Evolutionary conservation across 2,113 vertebrate species (phyloP), one percentile per base, ranked within the genome.

Genomic region (Carlito syrichta): DNA sequence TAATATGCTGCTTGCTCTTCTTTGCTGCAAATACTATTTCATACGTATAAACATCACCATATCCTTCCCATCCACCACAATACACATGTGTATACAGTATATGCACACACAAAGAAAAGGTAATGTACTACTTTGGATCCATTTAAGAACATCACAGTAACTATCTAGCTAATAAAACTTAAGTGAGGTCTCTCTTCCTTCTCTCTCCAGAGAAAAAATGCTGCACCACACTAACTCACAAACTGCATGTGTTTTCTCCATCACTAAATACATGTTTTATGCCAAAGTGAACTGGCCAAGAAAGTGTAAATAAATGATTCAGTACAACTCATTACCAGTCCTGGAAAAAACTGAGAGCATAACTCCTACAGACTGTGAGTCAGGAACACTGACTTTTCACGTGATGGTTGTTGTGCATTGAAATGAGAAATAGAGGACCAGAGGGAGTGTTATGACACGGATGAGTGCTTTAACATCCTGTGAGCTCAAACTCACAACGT

Each of bases 251-350:
- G 88, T 84, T 96, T 96, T 74, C 84, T 81, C 38, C 52, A 86
- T 90, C 71, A 71, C 17, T 90, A 96, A 97, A 94, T 90, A 62
- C 16, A 85, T 52, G 23, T 54, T 77, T 48, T 81, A 79, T 82
- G 38, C 94, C 50, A 96, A 96, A 97, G 91, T 63, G 68, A 81
- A 85, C 40, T 93, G 69, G 23, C 52, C 25, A n/a, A 94, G 86
- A 69, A 82, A 93, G 40, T 52, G 3, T 91, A 97, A 95, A 94
- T 92, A 94, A 91, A 86, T 85, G 63, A 95, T 71, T 95, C 54
- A 25, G 22, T 91, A 63, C n/a, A 56, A 62, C 5, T 9, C 35
- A 84, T 92, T 74, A 63, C 91, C 38, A 79, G n/a, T 54, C 52
- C 68, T 92, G 68, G 91, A 84, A 95, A 93, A 60, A 83, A 40